Evolutionary conservation across 2,797 vertebrate genomes (phyloP).

Genomic region (Diplodus puntazzo): DNA sequence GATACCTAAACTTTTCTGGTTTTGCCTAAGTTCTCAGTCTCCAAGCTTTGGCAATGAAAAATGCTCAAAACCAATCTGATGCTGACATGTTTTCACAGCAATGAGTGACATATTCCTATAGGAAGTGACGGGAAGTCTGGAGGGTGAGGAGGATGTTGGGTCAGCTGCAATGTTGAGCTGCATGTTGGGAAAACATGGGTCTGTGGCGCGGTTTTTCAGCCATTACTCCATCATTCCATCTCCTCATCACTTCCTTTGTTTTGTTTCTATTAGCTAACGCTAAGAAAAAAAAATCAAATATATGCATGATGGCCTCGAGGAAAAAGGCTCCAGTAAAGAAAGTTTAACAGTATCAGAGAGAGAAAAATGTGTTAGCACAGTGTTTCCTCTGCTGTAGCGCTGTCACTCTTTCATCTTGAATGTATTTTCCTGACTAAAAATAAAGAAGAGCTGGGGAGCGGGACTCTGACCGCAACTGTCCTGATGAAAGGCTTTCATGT

Average conservation of each 20-base stretch:
- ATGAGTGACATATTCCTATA: constrained; percentile 42
- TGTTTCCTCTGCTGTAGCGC: neutral
- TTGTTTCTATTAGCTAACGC: neutral
- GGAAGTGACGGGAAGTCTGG: constrained; percentile 54
- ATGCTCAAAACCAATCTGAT: neutral
- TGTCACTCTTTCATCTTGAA: constrained; percentile 24
- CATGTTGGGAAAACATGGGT: constrained; percentile 36
- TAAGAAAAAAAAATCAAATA: neutral
- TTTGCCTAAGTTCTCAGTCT: neutral
- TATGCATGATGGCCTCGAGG: neutral
- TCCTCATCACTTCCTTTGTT: constrained; percentile 37
- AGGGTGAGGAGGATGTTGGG: constrained; percentile 44
- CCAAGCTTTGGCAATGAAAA: neutral
- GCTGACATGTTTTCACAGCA: constrained; percentile 17
- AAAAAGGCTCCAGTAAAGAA: constrained; percentile 6
- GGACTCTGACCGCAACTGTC: constrained; percentile 49
- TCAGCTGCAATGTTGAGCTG: constrained; percentile 44
- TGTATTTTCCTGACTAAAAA: constrained; percentile 29
- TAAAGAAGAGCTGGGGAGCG: constrained; percentile 4
- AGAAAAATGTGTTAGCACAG: neutral
- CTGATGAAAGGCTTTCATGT: constrained; percentile 64
- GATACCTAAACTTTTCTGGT: neutral
- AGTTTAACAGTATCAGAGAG: neutral
- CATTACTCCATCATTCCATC: constrained; percentile 34
- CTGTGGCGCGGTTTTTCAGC: neutral